Base-by-base conservation (phyloP, 37 sponge, comb jelly and placozoan species). In the Halisarca cf. caerulea region DNA sequence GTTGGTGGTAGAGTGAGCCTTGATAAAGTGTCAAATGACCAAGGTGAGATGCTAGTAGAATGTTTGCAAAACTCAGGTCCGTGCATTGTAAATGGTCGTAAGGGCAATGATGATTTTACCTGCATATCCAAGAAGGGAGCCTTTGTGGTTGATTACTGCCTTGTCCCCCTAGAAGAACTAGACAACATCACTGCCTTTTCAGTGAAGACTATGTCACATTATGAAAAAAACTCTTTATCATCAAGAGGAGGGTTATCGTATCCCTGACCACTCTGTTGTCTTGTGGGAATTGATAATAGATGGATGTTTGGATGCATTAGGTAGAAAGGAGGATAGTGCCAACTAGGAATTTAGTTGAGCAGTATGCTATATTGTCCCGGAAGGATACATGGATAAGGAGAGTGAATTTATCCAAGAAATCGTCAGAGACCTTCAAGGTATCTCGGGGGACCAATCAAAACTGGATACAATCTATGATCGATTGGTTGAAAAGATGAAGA, bases 301-400 rank as follows among this genome's bases (percentile, higher is more conserved):
- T 3, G 71, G 6, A 34, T 28, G 37, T 6, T 2, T 69, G 33
- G 37, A 9, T 69, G 35, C 35, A 20, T 69, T 34, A 3, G 33
- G 35, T 69, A 32, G 7, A 32, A 34, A 28, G 2, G 33, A 3
- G 2, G 3, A 69, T 9, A 36, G 33, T 6, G 35, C 71, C 27
- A 2, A 34, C 35, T 2, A 32, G 57, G 17, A 17, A 55, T 20
- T 20, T 11, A 55, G 17, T 17, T 55, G 3, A 28, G 66, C 9
- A 9, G 33, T 7, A 32, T 34, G 33, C 20, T 69, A 69, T 69
- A 36, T 35, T 34, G 71, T 3, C 37, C 71, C 37, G 0, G 35
- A 69, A 34, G 71, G 71, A 9, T 69, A 69, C 37, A 69, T 69
- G 71, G 27, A 32, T 3, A 69, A 69, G 27, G 71, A 69, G 35